Evolutionary conservation across 2,888 invertebrate genomes (phyloP).

Genomic region (Neria commutata): DNA sequence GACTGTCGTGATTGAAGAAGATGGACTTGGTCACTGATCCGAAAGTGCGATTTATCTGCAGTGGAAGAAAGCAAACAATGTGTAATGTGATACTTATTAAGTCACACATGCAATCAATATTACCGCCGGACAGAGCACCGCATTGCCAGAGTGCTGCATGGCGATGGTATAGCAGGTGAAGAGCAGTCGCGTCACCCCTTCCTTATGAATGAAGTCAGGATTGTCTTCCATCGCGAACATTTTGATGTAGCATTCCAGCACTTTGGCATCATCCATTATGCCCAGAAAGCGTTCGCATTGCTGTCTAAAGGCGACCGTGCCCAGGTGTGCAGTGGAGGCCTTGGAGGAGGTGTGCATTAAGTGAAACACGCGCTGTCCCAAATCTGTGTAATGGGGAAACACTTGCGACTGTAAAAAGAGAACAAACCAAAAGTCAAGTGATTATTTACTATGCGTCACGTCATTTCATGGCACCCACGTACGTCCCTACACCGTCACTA

Average conservation of each 20-base stretch:
- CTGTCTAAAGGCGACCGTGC: conserved; percentile 70
- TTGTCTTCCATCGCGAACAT: conserved; percentile 67
- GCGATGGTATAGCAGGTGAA: conserved; percentile 78
- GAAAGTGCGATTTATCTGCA: conserved; percentile 72
- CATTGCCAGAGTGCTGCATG: conserved; percentile 76
- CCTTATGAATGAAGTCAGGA: conserved; percentile 68
- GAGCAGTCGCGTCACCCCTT: conserved; percentile 70
- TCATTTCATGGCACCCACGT: conserved; percentile 12
- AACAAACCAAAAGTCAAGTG: conserved; percentile 4
- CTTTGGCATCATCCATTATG: conserved; percentile 66
- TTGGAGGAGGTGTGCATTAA: conserved; percentile 69
- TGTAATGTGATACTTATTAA: background rate
- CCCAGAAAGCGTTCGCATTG: conserved; percentile 73
- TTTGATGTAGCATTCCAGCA: conserved; percentile 74
- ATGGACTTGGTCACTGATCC: conserved; percentile 78
- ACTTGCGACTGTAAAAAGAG: conserved; percentile 69
- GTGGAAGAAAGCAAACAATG: conserved; percentile 16
- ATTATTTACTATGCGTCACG: conserved; percentile 2
- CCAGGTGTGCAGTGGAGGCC: conserved; percentile 69
- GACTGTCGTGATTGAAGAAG: conserved; percentile 77
- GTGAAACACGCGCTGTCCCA: conserved; percentile 72
- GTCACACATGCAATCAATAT: conserved; percentile 27
- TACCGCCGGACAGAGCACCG: conserved; percentile 68
- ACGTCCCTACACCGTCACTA: conserved; percentile 1
- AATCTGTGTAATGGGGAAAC: conserved; percentile 77